Evolutionary conservation across 1,140 invertebrate genomes (phyloP), one percentile per base, ranked within the genome.

Genomic region (Hyles vespertilio): DNA sequence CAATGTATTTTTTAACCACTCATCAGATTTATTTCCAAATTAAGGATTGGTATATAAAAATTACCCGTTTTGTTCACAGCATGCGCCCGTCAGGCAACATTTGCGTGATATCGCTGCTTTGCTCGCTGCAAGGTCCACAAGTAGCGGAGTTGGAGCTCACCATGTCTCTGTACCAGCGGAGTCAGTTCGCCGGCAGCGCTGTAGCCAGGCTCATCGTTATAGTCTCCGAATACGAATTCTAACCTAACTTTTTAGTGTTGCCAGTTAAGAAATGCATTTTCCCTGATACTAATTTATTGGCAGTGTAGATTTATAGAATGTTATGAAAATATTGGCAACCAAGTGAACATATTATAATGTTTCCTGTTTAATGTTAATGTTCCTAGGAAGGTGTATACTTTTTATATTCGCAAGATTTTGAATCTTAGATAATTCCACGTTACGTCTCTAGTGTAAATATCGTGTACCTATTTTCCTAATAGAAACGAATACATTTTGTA

Each of bases 81-180:
- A 81, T 85, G 79, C 73, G 81, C 8, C 81, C 85, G 1, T 77
- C 66, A 5, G 64, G 61, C 52, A 85, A 81, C 68, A 59, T 80
- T 2, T 88, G 85, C 65, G 78, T 94, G 53, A 87, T 98, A 3
- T 91, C 94, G 2, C 82, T 98, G 40, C 90, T 93, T 2, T 92
- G 92, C 72, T 90, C 93, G 6, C 92, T 98, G 32, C 83, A 91
- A 10, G 97, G 97, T 0, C 96, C 97, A 0, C 96, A 98, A 84
- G 96, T 98, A 68, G 93, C 97, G 10, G 94, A 97, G 65, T 77
- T 98, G 12, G 93, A 97, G 70, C 89, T 98, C 1, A 93, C 90
- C 50, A 98, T 98, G 97, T 94, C 96, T 54, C 91, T 98, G 32
- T 96, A 94, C 81, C 91, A 92, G 59, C 91, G 92, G 49, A 90